A percentile compares a stretch with the other conserved stretches of the same genome.
Conservation (phyloP, 23 tunicate species). For the Botrylloides violaceus region DNA sequence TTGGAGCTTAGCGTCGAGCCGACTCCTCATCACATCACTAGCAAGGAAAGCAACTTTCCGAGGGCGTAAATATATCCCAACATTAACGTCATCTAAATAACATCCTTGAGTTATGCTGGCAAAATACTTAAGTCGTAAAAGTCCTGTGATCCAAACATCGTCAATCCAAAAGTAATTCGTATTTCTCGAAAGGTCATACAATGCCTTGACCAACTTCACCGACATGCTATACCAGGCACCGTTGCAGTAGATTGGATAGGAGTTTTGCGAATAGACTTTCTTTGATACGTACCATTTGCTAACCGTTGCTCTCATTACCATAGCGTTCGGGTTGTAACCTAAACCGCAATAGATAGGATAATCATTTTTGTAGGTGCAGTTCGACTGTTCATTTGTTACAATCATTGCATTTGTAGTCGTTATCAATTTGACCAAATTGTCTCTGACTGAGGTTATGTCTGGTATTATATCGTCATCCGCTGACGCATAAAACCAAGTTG, state of each 20-base stretch:
- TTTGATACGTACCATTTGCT: not conserved
- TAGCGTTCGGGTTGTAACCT: not conserved
- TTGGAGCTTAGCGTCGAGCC: too few species aligned
- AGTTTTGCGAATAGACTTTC: not conserved
- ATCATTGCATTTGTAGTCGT: not conserved
- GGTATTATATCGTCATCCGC: not conserved
- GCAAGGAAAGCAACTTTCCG: not conserved
- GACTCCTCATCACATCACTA: too few species aligned
- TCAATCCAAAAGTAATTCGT: not conserved
- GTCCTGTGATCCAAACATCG: not conserved
- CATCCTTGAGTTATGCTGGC: not conserved
- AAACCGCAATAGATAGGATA: not conserved
- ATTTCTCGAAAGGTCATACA: not conserved
- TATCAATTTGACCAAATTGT: not conserved
- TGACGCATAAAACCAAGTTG: not conserved
- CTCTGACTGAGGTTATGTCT: not conserved
- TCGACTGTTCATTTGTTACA: not conserved
- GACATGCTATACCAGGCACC: not conserved
- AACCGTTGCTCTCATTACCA: not conserved
- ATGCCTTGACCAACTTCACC: not conserved
- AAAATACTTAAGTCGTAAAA: not conserved
- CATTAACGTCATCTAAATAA: not conserved
- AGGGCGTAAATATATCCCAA: not conserved
- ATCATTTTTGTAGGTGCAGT: not conserved
- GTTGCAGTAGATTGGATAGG: not conserved